These are phyloP conservation scores for Drosophila teissieri DNA, from an alignment of 1,140 invertebrate genomes.

Conservation along the genomic window DNA sequence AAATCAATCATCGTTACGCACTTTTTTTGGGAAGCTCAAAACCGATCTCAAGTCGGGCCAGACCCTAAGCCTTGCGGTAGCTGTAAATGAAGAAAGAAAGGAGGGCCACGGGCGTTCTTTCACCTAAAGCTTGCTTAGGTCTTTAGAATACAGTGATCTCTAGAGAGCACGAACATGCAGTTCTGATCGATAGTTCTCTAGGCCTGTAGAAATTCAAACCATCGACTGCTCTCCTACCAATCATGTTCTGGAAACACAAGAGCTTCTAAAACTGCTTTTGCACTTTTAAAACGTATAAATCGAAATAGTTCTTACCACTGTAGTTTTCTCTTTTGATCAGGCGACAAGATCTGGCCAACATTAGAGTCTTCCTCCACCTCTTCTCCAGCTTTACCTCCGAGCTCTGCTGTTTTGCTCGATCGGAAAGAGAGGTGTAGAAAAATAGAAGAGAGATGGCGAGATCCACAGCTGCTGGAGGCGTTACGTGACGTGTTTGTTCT, in stretches of 20 bases:
- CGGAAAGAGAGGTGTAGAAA: background rate
- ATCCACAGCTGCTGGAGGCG: slow-evolving; percentile 51
- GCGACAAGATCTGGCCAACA: slow-evolving; percentile 58
- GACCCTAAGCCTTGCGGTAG: slow-evolving; percentile 15
- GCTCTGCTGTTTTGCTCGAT: slow-evolving; percentile 27
- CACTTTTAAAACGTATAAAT: background rate
- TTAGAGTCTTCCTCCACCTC: slow-evolving; percentile 22
- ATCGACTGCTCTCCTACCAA: no score
- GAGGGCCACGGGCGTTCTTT: slow-evolving; percentile 3
- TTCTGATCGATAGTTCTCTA: no score
- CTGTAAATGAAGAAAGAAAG: slow-evolving; percentile 17
- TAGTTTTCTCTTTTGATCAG: slow-evolving; percentile 57
- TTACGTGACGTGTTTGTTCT: slow-evolving; percentile 73
- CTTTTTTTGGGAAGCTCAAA: slow-evolving; percentile 12
- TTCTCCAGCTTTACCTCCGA: slow-evolving; percentile 1
- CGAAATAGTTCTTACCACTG: slow-evolving; percentile 4
- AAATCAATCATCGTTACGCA: slow-evolving; percentile 79
- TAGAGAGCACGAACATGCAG: background rate
- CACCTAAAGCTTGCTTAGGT: slow-evolving; percentile 3
- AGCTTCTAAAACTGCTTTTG: background rate
- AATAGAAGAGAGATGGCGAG: slow-evolving; percentile 8
- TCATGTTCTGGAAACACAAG: no score
- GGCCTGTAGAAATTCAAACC: no score
- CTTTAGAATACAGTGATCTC: slow-evolving; percentile 11
- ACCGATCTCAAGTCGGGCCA: slow-evolving; percentile 18